These are phyloP conservation scores for Ceratotherium simum DNA, from an alignment of 2,113 vertebrate genomes.

Conservation along the genomic window DNA sequence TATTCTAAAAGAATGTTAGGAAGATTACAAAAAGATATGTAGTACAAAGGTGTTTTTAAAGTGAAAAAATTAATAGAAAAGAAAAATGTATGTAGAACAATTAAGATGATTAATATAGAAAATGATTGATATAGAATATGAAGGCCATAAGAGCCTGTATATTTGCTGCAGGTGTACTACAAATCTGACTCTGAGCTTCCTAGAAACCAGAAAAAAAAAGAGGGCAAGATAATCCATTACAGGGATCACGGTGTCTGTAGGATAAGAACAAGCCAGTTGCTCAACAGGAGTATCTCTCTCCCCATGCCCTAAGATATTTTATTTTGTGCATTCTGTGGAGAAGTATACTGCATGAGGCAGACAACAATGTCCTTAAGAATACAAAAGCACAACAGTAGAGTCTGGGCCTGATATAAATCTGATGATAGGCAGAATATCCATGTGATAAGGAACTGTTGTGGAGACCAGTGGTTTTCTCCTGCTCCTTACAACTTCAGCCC, in stretches of 20 bases:
- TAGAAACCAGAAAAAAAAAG: background rate
- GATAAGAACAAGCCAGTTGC: background rate
- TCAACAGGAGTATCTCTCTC: background rate
- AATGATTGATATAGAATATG: background rate
- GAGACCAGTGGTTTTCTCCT: background rate
- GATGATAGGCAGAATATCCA: background rate
- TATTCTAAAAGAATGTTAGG: background rate
- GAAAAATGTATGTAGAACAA: background rate
- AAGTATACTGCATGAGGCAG: background rate
- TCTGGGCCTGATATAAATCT: background rate
- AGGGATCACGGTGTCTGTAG: background rate
- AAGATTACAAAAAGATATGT: background rate
- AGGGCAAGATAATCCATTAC: background rate
- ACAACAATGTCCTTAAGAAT: background rate
- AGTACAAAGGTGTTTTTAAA: conserved; percentile 20
- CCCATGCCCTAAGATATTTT: background rate
- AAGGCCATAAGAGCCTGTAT: background rate
- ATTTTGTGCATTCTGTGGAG: background rate
- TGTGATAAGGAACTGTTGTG: background rate
- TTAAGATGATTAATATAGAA: background rate
- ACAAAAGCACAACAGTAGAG: background rate
- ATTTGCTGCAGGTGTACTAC: background rate
- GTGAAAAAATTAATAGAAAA: background rate
- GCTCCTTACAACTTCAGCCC: background rate
- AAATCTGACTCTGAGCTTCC: background rate